Base-by-base conservation (phyloP, 1,140 invertebrate species). In the Drosophila rufa region DNA sequence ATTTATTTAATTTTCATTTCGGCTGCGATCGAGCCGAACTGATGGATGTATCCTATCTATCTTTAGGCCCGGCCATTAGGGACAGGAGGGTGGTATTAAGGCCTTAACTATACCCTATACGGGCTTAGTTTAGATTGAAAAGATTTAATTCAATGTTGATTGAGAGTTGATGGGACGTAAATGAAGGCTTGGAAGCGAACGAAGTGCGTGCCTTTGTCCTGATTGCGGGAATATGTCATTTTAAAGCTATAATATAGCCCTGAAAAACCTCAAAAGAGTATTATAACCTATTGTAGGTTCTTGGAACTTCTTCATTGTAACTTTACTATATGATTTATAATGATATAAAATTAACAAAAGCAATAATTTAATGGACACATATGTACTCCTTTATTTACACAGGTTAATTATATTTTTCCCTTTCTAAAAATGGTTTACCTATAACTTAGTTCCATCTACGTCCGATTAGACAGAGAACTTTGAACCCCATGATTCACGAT, bases 11-110 rank as follows among this genome's bases (percentile, higher is more conserved):
- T 55, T 73, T 71, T 51, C 45, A 59, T 43, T 73, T 73, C 36
- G 38, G 19, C 47, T 36, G 58, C 50, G 22, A 65, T 51, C 30
- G 76, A 50, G 50, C 51, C 71, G 58, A 67, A 71, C 83, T 84
- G 81, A 84, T 85, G 78, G 82, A 80, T 84, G 57, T 74, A 62
- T 62, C 68, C 71, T 75, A 75, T 75, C 68, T 85, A 48, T 77
- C 73, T 73, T 73, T 73, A 73, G 67, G 46, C 46, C 15, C 45
- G 27, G 36, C 19, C 46, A 51, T 46, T 67, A 36, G 66, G 5
- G 17, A 25, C 38, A 73, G 53, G 22, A 50, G 45, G 38, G 38
- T 50, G 68, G 68, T 43, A 71, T 73, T 43, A 73, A 27, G 19
- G 70, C 25, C 59, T 73, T 73, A 73, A 51, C 46, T 73, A 25